Base-by-base conservation (phyloP, 2,113 vertebrate species). In the Chamaea fasciata region DNA sequence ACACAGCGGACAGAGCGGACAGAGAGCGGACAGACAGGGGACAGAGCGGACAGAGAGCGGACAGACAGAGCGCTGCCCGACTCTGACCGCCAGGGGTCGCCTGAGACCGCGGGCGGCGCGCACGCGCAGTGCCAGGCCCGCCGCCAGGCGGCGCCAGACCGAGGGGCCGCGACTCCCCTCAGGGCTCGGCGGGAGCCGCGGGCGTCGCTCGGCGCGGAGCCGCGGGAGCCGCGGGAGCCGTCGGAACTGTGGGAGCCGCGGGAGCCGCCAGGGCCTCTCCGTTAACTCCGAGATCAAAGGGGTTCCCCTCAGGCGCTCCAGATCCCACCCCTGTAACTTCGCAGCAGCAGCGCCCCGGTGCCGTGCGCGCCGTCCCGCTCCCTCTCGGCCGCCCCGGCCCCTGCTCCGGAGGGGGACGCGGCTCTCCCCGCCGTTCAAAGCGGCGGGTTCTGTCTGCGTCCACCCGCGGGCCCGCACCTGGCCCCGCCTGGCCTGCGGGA, bases 171-270 rank as follows among this genome's bases (percentile, higher is more conserved):
- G n/a, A n/a, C n/a, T 1, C 47, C 47, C 55, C 47, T 70, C 28
- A 78, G 56, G 46, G 55, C 46, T 53, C 83, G 46, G 63, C 37
- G 63, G 44, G 37, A 10, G 4, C 10, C 16, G 20, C 44, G 46
- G 11, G 37, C 8, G 44, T 3, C 71, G 0, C 53, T 26, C 4
- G 44, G 31, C 0, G 2, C 52, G 62, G 53, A 67, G 52, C 7
- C 60, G 6, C 0, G 39, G 13, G 37, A 26, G 31, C 56, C 59
- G 7, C 1, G 35, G 12, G 44, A 19, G 37, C 37, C 12, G 8
- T n/a, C 52, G 62, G 53, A 67, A 44, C 7, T 50, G 6, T 0
- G 39, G 13, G 37, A 26, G 31, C 56, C 59, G 7, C 1, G 35
- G 12, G 44, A 19, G 37, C 37, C 12, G 8, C 3, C 56, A 3